Conservation (phyloP, 2,797 vertebrate genomes). For the Sphaeramia orbicularis region DNA sequence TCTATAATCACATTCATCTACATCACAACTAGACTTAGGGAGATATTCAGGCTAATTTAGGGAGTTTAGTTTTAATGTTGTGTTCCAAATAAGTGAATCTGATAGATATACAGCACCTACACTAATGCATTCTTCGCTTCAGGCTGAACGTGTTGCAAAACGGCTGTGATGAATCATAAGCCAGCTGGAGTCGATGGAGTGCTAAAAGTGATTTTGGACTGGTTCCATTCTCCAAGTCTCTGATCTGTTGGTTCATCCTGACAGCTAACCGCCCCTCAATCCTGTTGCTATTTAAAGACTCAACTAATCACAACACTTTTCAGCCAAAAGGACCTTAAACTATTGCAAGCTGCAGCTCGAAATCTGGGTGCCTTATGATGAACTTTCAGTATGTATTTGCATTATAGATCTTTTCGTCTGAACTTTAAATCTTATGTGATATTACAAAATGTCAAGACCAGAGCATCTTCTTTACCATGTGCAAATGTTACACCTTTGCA, state of each 20-base stretch:
- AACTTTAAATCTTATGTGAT: not conserved
- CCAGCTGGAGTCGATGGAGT: slow-evolving; percentile 72
- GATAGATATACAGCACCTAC: slow-evolving; percentile 16
- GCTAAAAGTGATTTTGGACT: slow-evolving; percentile 71
- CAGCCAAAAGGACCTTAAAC: slow-evolving; percentile 31
- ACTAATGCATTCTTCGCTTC: slow-evolving; percentile 42
- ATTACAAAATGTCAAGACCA: not conserved
- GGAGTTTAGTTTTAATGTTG: slow-evolving; percentile 11
- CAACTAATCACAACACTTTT: slow-evolving; percentile 36
- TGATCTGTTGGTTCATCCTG: slow-evolving; percentile 62
- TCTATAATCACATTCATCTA: slow-evolving; percentile 30
- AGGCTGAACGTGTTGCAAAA: slow-evolving; percentile 46
- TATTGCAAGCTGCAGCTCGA: slow-evolving; percentile 17
- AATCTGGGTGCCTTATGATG: not conserved
- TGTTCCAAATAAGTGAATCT: slow-evolving; percentile 19
- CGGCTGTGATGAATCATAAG: slow-evolving; percentile 62
- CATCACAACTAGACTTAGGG: slow-evolving; percentile 13
- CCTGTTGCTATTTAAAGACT: slow-evolving; percentile 32
- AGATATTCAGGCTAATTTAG: not conserved
- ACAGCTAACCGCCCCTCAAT: slow-evolving; percentile 26
- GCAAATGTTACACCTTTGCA: slow-evolving; percentile 10
- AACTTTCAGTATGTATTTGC: slow-evolving; percentile 6
- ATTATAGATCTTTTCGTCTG: slow-evolving; percentile 10
- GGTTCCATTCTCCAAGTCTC: slow-evolving; percentile 61
- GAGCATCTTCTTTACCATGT: not conserved